Evolutionary conservation across 1,140 invertebrate genomes (phyloP).

Genomic region (Monomorium pharaonis): DNA sequence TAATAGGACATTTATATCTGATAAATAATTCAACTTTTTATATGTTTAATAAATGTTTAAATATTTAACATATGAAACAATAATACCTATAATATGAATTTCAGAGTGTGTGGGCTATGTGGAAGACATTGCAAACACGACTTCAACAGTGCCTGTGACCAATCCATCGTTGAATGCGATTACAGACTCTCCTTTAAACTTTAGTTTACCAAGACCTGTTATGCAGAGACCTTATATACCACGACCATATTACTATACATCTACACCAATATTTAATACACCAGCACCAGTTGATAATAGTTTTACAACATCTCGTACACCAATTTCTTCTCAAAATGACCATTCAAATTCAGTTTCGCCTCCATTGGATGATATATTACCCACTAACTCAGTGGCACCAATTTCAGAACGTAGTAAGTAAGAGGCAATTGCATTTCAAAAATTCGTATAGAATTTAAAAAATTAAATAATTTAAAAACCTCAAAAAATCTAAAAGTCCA

Average conservation of each 20-base stretch:
- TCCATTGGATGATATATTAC: background rate
- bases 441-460: background rate
- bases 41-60: too few species aligned
- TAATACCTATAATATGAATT: too few species aligned
- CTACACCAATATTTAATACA: background rate
- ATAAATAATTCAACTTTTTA: too few species aligned
- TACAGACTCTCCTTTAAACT: background rate
- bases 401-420: slow-evolving; percentile 68
- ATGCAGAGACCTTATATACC: background rate
- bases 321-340: background rate
- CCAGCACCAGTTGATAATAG: background rate
- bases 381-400: background rate
- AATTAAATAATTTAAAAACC: background rate
- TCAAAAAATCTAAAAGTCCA: background rate
- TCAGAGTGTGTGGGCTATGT: too few species aligned
- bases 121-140: too few species aligned
- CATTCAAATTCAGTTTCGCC: background rate
- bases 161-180: too few species aligned
- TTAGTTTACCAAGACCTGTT: background rate
- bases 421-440: background rate
- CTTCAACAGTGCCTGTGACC: too few species aligned
- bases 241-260: background rate
- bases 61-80: too few species aligned
- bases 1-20: too few species aligned
- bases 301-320: background rate